These are phyloP conservation scores for Trialeurodes vaporariorum DNA, from an alignment of 1,140 invertebrate species.

Conservation along the genomic window DNA sequence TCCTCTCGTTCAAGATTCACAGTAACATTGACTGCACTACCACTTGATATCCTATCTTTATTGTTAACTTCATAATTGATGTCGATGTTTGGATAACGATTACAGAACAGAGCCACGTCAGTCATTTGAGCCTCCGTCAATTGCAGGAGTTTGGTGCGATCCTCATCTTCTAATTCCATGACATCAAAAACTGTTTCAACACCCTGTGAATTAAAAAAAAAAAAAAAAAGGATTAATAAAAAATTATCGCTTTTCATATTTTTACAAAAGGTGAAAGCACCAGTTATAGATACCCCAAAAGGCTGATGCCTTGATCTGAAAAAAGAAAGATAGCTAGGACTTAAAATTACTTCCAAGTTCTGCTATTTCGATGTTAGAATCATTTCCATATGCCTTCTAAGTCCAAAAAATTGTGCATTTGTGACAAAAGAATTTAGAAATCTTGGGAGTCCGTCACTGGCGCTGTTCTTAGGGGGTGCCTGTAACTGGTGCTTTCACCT, in stretches of 20 bases:
- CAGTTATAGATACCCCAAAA: no score
- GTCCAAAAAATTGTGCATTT: no score
- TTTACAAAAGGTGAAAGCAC: slow-evolving; percentile 81
- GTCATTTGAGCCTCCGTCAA: slow-evolving; percentile 80
- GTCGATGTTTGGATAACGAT: slow-evolving; percentile 98
- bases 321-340: no score
- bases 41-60: slow-evolving; percentile 65
- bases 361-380: no score
- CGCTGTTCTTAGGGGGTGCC: no score
- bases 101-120: slow-evolving; percentile 96
- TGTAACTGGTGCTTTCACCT: no score
- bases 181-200: slow-evolving; percentile 97
- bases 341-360: no score
- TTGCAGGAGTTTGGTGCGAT: slow-evolving; percentile 72
- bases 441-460: no score
- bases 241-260: slow-evolving; percentile 52
- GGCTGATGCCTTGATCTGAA: no score
- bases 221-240: background rate
- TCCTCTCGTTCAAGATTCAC: slow-evolving; percentile 93
- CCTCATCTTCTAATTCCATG: slow-evolving; percentile 95
- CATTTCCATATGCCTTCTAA: no score
- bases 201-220: slow-evolving; percentile 38
- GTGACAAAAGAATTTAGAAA: no score
- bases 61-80: slow-evolving; percentile 83
- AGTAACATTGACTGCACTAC: slow-evolving; percentile 71